Conservation (phyloP, 2,888 invertebrate genomes). For the Drosophila acutilabella region DNA sequence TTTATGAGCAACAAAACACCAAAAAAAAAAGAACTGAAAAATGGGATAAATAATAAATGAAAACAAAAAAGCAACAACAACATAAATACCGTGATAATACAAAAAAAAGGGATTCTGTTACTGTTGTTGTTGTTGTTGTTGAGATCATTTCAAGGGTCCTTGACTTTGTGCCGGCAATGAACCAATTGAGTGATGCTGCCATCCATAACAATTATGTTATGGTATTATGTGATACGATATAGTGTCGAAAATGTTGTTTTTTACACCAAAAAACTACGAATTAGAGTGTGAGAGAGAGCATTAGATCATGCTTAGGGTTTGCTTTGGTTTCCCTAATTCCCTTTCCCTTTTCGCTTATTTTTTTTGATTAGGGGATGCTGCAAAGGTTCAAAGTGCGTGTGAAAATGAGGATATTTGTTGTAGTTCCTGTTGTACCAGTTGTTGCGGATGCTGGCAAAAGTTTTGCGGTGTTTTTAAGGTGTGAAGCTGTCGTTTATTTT, state of each 20-base stretch:
- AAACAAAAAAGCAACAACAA: constrained; percentile 46
- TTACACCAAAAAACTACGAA: constrained; percentile 73
- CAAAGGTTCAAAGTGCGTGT: constrained; percentile 80
- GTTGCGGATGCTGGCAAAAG: constrained; percentile 63
- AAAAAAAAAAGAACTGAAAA: constrained; percentile 66
- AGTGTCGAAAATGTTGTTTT: constrained; percentile 83
- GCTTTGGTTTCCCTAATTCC: constrained; percentile 14
- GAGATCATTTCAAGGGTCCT: constrained; percentile 84
- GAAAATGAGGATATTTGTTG: constrained; percentile 73
- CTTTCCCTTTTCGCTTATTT: not conserved
- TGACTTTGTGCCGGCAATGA: constrained; percentile 76
- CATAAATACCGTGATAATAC: constrained; percentile 16
- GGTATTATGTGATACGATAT: constrained; percentile 70
- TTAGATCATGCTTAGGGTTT: constrained; percentile 60
- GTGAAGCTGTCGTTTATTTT: constrained; percentile 63
- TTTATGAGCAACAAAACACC: constrained; percentile 79
- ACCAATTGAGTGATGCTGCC: constrained; percentile 64
- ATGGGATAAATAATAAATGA: constrained; percentile 76
- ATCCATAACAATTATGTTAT: constrained; percentile 54
- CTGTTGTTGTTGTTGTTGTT: constrained; percentile 52
- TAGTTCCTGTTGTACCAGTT: constrained; percentile 53
- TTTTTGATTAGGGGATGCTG: constrained; percentile 71
- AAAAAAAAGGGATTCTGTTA: constrained; percentile 43
- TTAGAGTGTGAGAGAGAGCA: constrained; percentile 17
- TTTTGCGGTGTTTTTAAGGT: constrained; percentile 74